Conservation (phyloP, 1,140 invertebrate species). For the Cydia strobilella region DNA sequence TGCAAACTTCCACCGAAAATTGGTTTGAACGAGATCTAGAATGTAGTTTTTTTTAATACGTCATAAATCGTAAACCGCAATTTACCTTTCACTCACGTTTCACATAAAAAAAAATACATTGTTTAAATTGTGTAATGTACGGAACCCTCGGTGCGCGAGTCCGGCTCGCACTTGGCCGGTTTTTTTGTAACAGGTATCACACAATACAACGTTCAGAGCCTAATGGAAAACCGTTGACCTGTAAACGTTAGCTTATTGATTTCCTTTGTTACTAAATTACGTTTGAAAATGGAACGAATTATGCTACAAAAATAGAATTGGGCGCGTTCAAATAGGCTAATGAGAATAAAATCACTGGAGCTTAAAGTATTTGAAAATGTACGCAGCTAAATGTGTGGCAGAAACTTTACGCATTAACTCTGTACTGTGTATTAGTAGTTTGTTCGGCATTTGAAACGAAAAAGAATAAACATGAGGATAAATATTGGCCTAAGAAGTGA, state of each 20-base stretch:
- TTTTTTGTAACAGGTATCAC: neutral
- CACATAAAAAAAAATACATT: too few species aligned
- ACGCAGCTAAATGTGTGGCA: neutral
- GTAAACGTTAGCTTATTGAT: neutral
- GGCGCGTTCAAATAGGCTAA: neutral
- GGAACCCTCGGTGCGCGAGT: too few species aligned
- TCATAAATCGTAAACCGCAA: too few species aligned
- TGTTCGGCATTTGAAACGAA: too few species aligned
- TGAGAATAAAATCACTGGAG: neutral
- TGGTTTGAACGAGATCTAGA: neutral
- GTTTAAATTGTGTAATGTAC: too few species aligned
- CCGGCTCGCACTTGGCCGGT: too few species aligned
- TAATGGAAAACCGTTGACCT: constrained; percentile 5
- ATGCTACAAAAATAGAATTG: neutral
- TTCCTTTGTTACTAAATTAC: constrained; percentile 14
- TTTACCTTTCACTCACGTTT: too few species aligned
- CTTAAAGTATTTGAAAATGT: neutral
- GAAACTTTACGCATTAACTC: neutral
- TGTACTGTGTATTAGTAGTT: too few species aligned
- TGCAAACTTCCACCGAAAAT: too few species aligned
- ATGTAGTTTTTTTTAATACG: neutral
- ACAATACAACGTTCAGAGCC: neutral
- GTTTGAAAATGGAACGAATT: neutral
- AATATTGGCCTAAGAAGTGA: too few species aligned
- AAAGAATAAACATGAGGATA: too few species aligned